These are phyloP conservation scores for Xestobium rufovillosum DNA, from an alignment of 2,888 invertebrate species.

Conservation along the genomic window DNA sequence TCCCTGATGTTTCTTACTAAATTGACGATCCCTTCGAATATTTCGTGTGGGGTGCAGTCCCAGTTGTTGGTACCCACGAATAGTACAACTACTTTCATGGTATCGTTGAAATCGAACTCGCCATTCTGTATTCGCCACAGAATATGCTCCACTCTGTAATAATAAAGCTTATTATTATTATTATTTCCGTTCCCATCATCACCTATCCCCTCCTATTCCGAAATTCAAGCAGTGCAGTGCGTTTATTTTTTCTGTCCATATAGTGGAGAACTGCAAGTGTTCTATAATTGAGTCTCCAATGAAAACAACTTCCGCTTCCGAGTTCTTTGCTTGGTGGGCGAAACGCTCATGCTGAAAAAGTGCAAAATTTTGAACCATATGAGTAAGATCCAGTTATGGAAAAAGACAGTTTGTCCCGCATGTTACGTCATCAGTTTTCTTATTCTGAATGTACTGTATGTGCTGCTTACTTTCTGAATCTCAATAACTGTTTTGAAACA, in stretches of 20 bases:
- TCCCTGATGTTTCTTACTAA: constrained; percentile 50
- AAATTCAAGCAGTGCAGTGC: constrained; percentile 64
- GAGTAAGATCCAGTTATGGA: no score
- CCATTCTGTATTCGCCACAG: constrained; percentile 63
- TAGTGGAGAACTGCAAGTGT: constrained; percentile 51
- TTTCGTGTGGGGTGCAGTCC: constrained; percentile 52
- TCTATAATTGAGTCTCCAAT: constrained; percentile 62
- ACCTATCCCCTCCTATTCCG: constrained; percentile 60
- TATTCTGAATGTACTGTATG: no score
- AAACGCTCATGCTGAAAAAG: constrained; percentile 54
- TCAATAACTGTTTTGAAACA: no score
- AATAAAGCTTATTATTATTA: background rate
- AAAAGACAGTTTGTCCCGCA: no score
- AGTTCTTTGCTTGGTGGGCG: constrained; percentile 52
- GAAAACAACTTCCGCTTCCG: constrained; percentile 58
- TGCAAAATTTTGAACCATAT: constrained; percentile 3
- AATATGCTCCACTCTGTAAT: constrained; percentile 53
- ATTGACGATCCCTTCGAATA: constrained; percentile 54
- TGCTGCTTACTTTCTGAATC: no score
- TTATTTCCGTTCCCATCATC: constrained; percentile 8
- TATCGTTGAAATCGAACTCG: constrained; percentile 57
- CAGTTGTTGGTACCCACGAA: constrained; percentile 62
- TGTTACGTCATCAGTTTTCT: no score
- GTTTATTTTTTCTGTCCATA: constrained; percentile 59
- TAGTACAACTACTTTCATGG: constrained; percentile 58